Percentiles rank a stretch among this genome's conserved stretches.
Conservation (phyloP, 37 sponge, comb jelly and placozoan genomes). For the Spongilla lacustris region DNA sequence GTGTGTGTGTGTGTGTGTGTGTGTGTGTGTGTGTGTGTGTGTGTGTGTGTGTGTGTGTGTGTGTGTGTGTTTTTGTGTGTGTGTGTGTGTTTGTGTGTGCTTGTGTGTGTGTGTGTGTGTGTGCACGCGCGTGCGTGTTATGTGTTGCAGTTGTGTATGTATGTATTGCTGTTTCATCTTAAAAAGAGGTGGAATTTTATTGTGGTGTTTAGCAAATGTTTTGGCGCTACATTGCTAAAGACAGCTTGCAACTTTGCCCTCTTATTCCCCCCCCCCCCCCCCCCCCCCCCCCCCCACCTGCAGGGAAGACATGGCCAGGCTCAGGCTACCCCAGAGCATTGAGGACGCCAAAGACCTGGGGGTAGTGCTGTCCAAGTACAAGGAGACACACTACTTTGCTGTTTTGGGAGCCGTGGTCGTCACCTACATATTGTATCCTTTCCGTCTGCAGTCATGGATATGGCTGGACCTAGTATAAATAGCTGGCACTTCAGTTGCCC, state of each 20-base stretch:
- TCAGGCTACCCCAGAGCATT: conserved; percentile 69
- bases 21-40: too few relatives aligned
- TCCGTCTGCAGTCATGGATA: background rate
- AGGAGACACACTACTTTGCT: conserved; percentile 82
- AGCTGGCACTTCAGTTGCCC: too few relatives aligned
- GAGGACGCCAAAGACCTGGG: conserved; percentile 94
- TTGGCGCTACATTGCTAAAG: background rate
- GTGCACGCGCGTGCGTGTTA: too few relatives aligned
- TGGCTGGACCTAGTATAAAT: background rate
- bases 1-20: too few relatives aligned
- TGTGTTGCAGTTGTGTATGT: background rate
- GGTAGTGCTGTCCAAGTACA: conserved; percentile 84
- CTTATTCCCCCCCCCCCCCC: background rate
- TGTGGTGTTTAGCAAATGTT: too few relatives aligned
- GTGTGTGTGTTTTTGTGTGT: background rate
- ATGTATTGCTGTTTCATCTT: conserved; percentile 5
- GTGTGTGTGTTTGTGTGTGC: background rate
- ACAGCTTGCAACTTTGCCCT: background rate
- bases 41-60: too few relatives aligned
- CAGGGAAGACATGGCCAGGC: conserved; percentile 43
- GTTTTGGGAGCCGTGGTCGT: conserved; percentile 65
- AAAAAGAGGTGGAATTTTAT: too few relatives aligned
- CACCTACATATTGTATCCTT: conserved; percentile 89
- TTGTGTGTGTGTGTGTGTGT: too few relatives aligned
- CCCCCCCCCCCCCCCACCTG: background rate